Percentiles rank a stretch among this genome's conserved stretches.
Conservation (phyloP, 2,113 vertebrate genomes). For the Anseranas semipalmata region DNA sequence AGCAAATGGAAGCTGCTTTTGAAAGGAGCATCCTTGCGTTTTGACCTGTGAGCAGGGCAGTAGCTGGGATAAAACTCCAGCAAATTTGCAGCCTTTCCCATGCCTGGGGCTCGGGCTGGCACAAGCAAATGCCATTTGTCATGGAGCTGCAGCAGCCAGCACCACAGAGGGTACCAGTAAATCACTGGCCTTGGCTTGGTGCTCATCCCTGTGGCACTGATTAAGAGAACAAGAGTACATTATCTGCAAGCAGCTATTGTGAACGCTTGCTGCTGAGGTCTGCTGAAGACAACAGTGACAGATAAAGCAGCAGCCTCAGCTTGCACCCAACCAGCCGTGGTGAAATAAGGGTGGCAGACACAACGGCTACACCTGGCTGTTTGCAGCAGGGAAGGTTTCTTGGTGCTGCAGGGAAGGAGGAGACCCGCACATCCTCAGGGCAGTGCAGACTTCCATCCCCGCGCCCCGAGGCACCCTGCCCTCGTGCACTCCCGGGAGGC, state of each 20-base stretch:
- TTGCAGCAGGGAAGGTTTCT: not conserved
- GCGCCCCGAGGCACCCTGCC: rapidly evolving
- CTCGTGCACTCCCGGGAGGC: not conserved
- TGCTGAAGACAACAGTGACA: not conserved
- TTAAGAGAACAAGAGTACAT: not conserved
- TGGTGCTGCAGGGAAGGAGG: not conserved
- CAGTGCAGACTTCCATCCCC: not conserved
- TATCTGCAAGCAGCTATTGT: not conserved
- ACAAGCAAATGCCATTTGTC: not conserved
- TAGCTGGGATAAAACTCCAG: not conserved
- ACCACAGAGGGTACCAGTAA: not conserved
- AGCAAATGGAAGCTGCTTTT: not conserved
- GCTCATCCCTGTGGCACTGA: rapidly evolving
- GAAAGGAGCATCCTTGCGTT: not conserved
- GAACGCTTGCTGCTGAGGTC: not conserved
- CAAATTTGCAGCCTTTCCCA: rapidly evolving
- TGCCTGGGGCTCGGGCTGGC: not conserved
- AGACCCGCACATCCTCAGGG: not conserved
- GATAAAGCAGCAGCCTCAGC: not conserved
- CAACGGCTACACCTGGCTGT: not conserved
- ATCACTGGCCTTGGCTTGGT: not conserved
- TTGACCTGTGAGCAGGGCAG: not conserved
- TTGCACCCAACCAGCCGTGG: rapidly evolving
- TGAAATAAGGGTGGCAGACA: not conserved
- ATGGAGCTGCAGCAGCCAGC: not conserved